Base-by-base conservation (phyloP, 2,797 vertebrate genomes). In the Apodemus agrarius region DNA sequence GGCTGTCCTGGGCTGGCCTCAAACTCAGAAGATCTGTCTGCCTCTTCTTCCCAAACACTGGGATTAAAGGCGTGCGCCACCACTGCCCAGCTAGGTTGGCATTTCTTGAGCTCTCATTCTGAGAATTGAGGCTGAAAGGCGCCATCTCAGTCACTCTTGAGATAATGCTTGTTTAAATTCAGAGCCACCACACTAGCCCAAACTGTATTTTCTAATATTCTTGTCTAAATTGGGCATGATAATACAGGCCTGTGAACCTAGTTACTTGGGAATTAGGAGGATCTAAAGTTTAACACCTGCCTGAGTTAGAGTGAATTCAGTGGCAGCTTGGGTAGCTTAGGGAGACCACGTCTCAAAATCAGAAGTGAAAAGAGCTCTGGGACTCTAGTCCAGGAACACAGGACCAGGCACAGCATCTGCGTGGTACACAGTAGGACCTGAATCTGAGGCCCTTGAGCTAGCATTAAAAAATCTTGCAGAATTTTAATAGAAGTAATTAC, bases 181-280 rank as follows among this genome's bases (percentile, higher is more conserved):
- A 13, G 24, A 40, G 72, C n/a, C 1, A 61, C 34, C 69, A 16
- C 17, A 43, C 37, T 72, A 87, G 31, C 52, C 54, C 31, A 81
- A 7, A 78, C 29, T 91, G 90, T 78, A 75, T 88, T 93, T 95
- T 94, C 59, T 95, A 96, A 94, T 87, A 82, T 69, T 13, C 72
- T 40, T 43, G 11, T 78, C 57, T 76, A 57, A 78, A 37, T 43
- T 49, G 31, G 57, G 40, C 29, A 10, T 34, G 54, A 17, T 16
- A 89, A 72, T 37, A 57, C 16, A 89, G 69, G 72, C 54, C 54
- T 89, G 72, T 76, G 54, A 61, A 16, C 57, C 87, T 21, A 49
- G 74, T n/a, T 63, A n/a, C 74, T 78, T 89, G 57, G 87, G 52
- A 52, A n/a, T 19, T 52, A 40, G 61, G 34, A 81, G 49, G 17